Evolutionary conservation across 1,140 invertebrate genomes (phyloP).

Genomic region (Diuraphis noxia): DNA sequence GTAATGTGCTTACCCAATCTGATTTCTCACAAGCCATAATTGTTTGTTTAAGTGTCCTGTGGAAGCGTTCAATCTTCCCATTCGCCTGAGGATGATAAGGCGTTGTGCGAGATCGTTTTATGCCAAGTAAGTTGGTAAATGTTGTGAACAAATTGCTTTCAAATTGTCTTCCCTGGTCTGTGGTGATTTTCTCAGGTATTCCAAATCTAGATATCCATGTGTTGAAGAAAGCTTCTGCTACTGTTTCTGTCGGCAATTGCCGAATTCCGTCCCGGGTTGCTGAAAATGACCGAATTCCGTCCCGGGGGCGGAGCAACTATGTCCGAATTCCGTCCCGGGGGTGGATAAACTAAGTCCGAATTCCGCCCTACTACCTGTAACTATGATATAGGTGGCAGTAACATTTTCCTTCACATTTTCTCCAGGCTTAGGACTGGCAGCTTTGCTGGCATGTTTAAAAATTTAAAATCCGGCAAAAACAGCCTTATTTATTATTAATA

Average conservation of each 20-base stretch:
- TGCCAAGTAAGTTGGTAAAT: neutral
- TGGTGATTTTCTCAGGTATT: slow-evolving; percentile 59
- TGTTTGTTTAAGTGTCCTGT: neutral
- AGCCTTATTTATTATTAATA: no score
- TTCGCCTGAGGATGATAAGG: slow-evolving; percentile 57
- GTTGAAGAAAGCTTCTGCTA: slow-evolving; percentile 54
- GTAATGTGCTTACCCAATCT: neutral
- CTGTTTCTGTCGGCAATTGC: slow-evolving; percentile 59
- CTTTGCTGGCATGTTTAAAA: no score
- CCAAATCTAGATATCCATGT: slow-evolving; percentile 60
- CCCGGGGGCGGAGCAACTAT: no score
- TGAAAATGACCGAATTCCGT: no score
- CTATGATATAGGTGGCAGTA: no score
- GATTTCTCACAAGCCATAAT: neutral
- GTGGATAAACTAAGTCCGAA: no score
- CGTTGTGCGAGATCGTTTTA: slow-evolving; percentile 57
- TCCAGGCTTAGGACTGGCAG: no score
- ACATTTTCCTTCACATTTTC: no score
- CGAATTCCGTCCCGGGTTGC: no score
- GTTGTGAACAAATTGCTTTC: slow-evolving; percentile 54
- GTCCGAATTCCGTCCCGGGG: no score
- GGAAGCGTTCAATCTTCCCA: neutral
- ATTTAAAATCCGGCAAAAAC: no score
- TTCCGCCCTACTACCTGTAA: no score
- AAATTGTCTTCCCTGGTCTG: slow-evolving; percentile 61